Evolutionary conservation across 2,797 vertebrate species (phyloP), one percentile per base, ranked within the genome.

Genomic region (Melanotaenia boesemani): DNA sequence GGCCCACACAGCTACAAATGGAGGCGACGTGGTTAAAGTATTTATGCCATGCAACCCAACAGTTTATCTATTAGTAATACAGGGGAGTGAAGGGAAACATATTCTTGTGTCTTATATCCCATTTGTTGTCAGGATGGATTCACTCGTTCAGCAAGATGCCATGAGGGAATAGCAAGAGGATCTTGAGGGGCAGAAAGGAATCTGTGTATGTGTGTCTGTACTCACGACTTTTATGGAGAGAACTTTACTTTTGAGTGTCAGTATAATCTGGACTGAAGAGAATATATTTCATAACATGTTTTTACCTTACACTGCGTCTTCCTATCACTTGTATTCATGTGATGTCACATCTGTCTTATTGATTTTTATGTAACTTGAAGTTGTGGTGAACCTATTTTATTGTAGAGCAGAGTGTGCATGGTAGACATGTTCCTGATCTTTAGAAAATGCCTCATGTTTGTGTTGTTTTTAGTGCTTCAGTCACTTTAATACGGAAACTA

Each of bases 31-130:
- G 88, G 87, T 96, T 96, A 95, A 96, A 97, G 96, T 96, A 96
- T 97, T 97, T 95, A 97, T 97, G 97, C 92, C 93, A 93, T 95
- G 96, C 92, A 96, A 95, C 82, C 93, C 95, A 95, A 93, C 94
- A 94, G 91, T 89, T 87, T 96, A 96, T 97, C 93, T 95, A 96
- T 97, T 96, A 98, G 95, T 98, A 96, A 96, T 95, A 95, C 32
- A 74, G 65, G 39, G n/a, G 91, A 94, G 89, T 83, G 93, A 95
- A 85, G 85, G 83, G 89, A 92, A 94, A 93, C 94, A 94, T 94
- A 95, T 93, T 95, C 88, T 91, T 48, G 91, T 89, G 91, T 84
- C 93, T 93, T 95, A 94, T 93, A 93, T 94, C 91, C 93, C 89
- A 90, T 95, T 95, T 95, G 94, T 95, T 96, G 94, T 94, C 95